Percentiles rank a stretch among this genome's conserved stretches.
Conservation (phyloP, 2,888 invertebrate genomes). For the Gandaritis pyraliata region DNA sequence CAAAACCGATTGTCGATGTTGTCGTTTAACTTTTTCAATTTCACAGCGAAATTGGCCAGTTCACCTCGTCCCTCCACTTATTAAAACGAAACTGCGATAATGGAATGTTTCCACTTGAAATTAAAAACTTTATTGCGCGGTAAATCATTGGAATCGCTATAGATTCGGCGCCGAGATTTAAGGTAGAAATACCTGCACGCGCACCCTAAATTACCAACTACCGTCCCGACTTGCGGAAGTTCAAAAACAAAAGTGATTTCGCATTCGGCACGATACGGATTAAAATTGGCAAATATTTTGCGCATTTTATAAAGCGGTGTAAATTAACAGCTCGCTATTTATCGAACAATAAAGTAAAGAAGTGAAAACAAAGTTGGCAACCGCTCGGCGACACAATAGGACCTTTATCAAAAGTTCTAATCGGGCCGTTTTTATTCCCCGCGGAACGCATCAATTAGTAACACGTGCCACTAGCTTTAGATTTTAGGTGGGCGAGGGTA, state of each 20-base stretch:
- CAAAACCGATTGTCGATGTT: slow-evolving; percentile 57
- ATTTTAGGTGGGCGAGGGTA: slow-evolving; percentile 65
- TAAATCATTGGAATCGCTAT: slow-evolving; percentile 58
- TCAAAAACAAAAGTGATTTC: slow-evolving; percentile 59
- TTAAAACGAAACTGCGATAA: slow-evolving; percentile 66
- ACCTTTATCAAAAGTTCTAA: slow-evolving; percentile 54
- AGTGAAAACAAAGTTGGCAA: slow-evolving; percentile 45
- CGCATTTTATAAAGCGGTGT: slow-evolving; percentile 46
- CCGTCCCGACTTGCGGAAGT: slow-evolving; percentile 45
- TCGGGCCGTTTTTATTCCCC: slow-evolving; percentile 74
- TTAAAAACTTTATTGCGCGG: slow-evolving; percentile 67
- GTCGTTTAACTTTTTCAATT: slow-evolving; percentile 71
- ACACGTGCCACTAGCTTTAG: slow-evolving; percentile 71
- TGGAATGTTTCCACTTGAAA: slow-evolving; percentile 64
- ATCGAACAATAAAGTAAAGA: slow-evolving; percentile 31
- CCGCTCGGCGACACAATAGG: slow-evolving; percentile 21
- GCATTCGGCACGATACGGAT: slow-evolving; percentile 43
- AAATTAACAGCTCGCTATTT: slow-evolving; percentile 44
- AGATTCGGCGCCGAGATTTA: slow-evolving; percentile 56
- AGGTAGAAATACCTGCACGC: slow-evolving; percentile 48
- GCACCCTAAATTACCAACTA: slow-evolving; percentile 58
- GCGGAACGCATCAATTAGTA: slow-evolving; percentile 72
- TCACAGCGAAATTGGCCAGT: slow-evolving; percentile 62
- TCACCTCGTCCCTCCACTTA: slow-evolving; percentile 57
- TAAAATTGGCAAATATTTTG: slow-evolving; percentile 53